These are phyloP conservation scores for Laothoe populi DNA, from an alignment of 2,888 invertebrate species.

Conservation along the genomic window DNA sequence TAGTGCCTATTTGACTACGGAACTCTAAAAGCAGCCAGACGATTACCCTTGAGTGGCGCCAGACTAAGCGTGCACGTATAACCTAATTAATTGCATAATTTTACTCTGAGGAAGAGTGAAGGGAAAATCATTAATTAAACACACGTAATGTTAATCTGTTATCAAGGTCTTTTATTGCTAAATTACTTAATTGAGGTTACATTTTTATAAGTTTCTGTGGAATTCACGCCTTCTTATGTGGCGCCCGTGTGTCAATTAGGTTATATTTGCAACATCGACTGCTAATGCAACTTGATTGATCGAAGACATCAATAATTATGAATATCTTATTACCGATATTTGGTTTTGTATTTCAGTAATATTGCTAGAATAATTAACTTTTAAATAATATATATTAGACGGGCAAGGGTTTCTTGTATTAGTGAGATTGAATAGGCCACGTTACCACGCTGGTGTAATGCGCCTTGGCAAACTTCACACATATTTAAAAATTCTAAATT, in stretches of 20 bases:
- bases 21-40: conserved; percentile 13
- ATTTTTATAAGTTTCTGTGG: conserved; percentile 21
- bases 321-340: not conserved
- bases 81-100: conserved; percentile 31
- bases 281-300: conserved; percentile 10
- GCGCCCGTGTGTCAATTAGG: not conserved
- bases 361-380: not conserved
- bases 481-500: no score
- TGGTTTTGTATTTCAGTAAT: not conserved
- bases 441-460: no score
- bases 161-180: conserved; percentile 26
- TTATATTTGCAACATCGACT: conserved; percentile 1
- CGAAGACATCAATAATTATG: not conserved
- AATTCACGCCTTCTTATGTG: not conserved
- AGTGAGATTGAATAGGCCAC: no score
- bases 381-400: not conserved
- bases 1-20: not conserved
- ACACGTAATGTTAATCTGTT: conserved; percentile 28
- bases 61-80: conserved; percentile 27
- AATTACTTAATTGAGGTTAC: conserved; percentile 27
- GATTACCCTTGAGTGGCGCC: conserved; percentile 30
- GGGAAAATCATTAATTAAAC: conserved; percentile 30
- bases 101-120: conserved; percentile 30
- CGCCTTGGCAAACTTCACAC: no score
- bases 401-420: no score